Evolutionary conservation across 2,113 vertebrate genomes (phyloP).

Genomic region (Callospermophilus lateralis): DNA sequence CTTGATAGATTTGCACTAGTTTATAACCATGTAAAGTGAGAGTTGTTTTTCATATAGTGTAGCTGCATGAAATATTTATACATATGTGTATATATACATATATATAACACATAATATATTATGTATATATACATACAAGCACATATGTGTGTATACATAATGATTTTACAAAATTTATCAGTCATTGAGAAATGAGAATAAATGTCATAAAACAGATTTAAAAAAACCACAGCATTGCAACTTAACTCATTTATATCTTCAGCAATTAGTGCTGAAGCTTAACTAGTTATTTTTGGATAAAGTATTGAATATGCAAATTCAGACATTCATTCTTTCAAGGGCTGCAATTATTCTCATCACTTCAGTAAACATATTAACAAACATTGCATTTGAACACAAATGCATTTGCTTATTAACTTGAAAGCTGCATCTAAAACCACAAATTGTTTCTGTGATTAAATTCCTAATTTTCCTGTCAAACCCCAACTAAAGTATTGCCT

Average conservation of each 20-base stretch:
- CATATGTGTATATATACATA: no score
- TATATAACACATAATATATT: no score
- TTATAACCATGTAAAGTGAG: not conserved
- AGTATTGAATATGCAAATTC: slow-evolving; percentile 79
- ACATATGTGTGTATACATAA: not conserved
- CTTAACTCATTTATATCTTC: slow-evolving; percentile 70
- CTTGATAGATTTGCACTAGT: not conserved
- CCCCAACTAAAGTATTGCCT: slow-evolving; percentile 53
- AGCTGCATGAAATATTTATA: not conserved
- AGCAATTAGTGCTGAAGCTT: slow-evolving; percentile 66
- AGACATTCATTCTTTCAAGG: slow-evolving; percentile 66
- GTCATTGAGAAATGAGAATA: not conserved
- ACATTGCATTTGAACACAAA: slow-evolving; percentile 75
- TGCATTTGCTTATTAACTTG: slow-evolving; percentile 79
- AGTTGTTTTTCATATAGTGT: not conserved
- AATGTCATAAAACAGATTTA: slow-evolving; percentile 44
- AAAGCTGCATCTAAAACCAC: slow-evolving; percentile 70
- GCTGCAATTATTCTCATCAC: slow-evolving; percentile 81
- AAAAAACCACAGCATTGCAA: not conserved
- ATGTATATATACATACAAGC: not conserved
- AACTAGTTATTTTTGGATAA: slow-evolving; percentile 78
- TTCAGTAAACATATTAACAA: slow-evolving; percentile 81
- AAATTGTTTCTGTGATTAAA: slow-evolving; percentile 84
- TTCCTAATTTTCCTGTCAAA: slow-evolving; percentile 74
- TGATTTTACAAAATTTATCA: not conserved